These are phyloP conservation scores for Hyphantria cunea DNA, from an alignment of 1,140 invertebrate genomes.

Conservation along the genomic window DNA sequence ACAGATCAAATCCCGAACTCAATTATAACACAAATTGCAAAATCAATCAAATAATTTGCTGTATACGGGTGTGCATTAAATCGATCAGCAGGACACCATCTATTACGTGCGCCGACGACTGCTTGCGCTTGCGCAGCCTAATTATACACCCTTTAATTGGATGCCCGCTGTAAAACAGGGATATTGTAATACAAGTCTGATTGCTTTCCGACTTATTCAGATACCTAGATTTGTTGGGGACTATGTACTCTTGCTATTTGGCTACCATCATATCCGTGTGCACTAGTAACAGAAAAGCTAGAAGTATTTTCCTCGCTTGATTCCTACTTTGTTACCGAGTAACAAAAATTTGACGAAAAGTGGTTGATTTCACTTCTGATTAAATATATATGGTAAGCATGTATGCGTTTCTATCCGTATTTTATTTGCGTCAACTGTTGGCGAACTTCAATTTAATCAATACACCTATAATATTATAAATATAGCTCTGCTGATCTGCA, in stretches of 20 bases:
- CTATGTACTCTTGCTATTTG: too few relatives aligned
- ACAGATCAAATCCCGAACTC: neutral
- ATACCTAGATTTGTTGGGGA: neutral
- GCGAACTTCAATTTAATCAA: too few relatives aligned
- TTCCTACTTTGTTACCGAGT: too few relatives aligned
- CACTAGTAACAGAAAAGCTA: too few relatives aligned
- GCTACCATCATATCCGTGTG: neutral
- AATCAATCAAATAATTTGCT: conserved; percentile 30
- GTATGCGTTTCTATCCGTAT: too few relatives aligned
- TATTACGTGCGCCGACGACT: conserved; percentile 26
- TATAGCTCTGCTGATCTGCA: too few relatives aligned
- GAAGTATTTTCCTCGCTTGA: too few relatives aligned
- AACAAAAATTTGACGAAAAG: too few relatives aligned
- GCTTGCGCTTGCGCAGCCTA: conserved; percentile 18
- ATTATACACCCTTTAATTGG: conserved; percentile 48
- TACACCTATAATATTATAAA: too few relatives aligned
- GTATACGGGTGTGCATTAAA: conserved; percentile 30
- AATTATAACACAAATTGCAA: neutral
- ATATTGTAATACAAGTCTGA: conserved; percentile 28
- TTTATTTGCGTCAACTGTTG: too few relatives aligned
- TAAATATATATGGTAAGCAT: too few relatives aligned
- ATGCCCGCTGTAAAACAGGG: conserved; percentile 34
- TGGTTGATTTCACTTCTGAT: too few relatives aligned
- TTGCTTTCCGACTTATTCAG: conserved; percentile 22
- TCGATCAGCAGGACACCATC: conserved; percentile 36